phyloP scores from a whole-genome alignment of 2,888 invertebrate genomes.

The Erebia epiphron region DNA sequence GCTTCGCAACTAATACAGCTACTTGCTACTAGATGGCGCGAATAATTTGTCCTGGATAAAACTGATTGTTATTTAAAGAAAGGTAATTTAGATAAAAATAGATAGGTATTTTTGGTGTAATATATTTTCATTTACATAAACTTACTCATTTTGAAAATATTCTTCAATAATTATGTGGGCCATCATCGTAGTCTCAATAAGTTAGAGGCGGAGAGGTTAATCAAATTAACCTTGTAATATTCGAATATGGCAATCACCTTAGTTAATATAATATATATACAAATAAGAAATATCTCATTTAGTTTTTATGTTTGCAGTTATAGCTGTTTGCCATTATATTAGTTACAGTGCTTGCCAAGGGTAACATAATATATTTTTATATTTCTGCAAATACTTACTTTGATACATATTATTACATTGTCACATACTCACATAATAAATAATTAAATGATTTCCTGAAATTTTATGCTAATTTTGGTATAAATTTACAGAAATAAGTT shows the following conservation, averaged over 20 bases:
- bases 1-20: constrained; percentile 10
- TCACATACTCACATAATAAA: no score
- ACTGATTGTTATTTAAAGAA: not conserved
- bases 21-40: constrained; percentile 27
- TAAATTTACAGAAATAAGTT: not conserved
- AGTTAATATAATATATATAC: constrained; percentile 26
- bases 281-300: constrained; percentile 44
- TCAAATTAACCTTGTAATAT: constrained; percentile 25
- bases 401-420: constrained; percentile 5
- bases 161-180: not conserved
- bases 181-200: constrained; percentile 23
- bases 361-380: constrained; percentile 32
- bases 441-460: not conserved
- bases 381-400: constrained; percentile 28
- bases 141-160: not conserved
- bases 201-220: constrained; percentile 13
- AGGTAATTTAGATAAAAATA: not conserved
- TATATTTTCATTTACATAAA: not conserved
- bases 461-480: not conserved
- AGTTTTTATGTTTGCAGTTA: constrained; percentile 40
- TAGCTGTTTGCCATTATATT: constrained; percentile 46
- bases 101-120: not conserved
- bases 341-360: constrained; percentile 50
- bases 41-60: not conserved
- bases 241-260: constrained; percentile 42